These are phyloP conservation scores for Oenanthe oenanthe DNA, from an alignment of 2,113 vertebrate genomes.

Conservation along the genomic window DNA sequence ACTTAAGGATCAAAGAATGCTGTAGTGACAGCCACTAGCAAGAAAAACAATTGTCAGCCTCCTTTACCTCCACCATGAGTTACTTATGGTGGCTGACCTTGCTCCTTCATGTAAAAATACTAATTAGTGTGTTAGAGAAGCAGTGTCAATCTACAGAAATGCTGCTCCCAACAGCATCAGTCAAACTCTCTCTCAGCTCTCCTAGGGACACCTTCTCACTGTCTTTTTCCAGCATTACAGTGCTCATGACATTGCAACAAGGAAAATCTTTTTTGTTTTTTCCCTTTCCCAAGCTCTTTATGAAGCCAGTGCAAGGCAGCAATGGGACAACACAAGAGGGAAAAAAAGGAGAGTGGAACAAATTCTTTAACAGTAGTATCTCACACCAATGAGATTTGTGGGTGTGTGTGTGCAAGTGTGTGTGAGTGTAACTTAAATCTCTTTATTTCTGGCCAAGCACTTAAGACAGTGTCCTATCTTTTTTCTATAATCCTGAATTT, in stretches of 20 bases:
- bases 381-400: not conserved
- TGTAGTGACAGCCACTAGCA: not conserved
- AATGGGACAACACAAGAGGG: not conserved
- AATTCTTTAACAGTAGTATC: not conserved
- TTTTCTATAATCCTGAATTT: not conserved
- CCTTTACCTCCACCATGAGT: not conserved
- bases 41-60: not conserved
- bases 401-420: accelerated
- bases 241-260: not conserved
- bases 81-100: not conserved
- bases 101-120: not conserved
- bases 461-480: not conserved
- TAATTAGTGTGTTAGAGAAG: not conserved
- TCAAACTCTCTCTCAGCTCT: not conserved
- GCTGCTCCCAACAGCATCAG: not conserved
- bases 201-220: not conserved
- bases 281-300: not conserved
- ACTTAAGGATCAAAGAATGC: not conserved
- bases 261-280: not conserved
- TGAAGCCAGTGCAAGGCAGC: not conserved
- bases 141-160: not conserved
- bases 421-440: not conserved
- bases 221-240: not conserved
- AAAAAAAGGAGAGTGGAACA: not conserved
- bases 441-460: not conserved